Evolutionary conservation across 2,797 vertebrate species (phyloP), one percentile per base, ranked within the genome.

Genomic region (Mastacembelus armatus): DNA sequence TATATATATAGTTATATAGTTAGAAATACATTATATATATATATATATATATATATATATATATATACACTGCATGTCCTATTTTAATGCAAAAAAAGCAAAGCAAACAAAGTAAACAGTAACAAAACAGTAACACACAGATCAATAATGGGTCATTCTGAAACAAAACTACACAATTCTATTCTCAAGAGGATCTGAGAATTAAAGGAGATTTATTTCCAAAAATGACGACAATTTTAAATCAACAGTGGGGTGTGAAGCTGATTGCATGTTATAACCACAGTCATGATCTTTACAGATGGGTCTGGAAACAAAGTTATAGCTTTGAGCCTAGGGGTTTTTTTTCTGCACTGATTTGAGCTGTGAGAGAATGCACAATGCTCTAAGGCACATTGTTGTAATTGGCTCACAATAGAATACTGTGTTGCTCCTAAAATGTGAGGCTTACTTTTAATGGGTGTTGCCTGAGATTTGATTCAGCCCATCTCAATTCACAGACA

Each of bases 381-480:
- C 54, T 63, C 75, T 0, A 26, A 62, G 67, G 65, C 70, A 40
- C 63, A 40, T 74, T 87, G 85, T 84, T 89, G 74, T 84, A 87
- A 89, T 83, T 88, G 86, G 85, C 85, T 84, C 80, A 66, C 69
- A 82, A 66, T 69, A 67, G 71, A 71, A 77, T 51, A 66, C 65
- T 65, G 71, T 78, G 77, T 80, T 67, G 72, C 64, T 74, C 59
- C 62, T 11, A 38, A 82, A 83, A 80, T 77, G 81, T 74, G 78
- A 74, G 69, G 62, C 50, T 52, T 48, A 80, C 84, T 85, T 89
- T 77, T 84, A 75, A 83, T 79, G 64, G 60, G 71, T 73, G 82
- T 79, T 81, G 84, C 71, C 72, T 26, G 36, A 66, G 80, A 77
- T 88, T 81, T 81, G 73, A 88, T 85, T 88, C 73, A 38, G 45